Percentiles rank a stretch among this genome's conserved stretches.
These are phyloP conservation scores for Deilephila elpenor DNA, from an alignment of 2,888 invertebrate genomes.

Conservation along the genomic window DNA sequence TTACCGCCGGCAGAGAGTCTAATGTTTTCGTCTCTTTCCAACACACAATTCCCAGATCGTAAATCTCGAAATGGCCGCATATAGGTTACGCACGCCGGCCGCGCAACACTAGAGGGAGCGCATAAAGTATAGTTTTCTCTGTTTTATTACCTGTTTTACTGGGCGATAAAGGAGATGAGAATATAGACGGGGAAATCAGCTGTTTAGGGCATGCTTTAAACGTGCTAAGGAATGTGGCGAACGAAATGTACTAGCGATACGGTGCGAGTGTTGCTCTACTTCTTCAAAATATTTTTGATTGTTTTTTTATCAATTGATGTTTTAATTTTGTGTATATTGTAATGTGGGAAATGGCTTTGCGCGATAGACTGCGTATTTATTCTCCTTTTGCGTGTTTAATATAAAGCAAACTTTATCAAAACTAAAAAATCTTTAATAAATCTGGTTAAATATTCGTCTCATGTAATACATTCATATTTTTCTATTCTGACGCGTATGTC, in stretches of 20 bases:
- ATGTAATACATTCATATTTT: no score
- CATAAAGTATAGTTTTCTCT: constrained; percentile 84
- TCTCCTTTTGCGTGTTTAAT: not conserved
- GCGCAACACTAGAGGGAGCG: constrained; percentile 78
- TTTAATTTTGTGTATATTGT: not conserved
- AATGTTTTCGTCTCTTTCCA: constrained; percentile 82
- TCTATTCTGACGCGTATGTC: no score
- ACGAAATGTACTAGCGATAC: constrained; percentile 74
- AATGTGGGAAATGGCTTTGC: not conserved
- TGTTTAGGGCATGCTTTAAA: constrained; percentile 84
- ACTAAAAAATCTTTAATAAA: no score
- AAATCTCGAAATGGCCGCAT: constrained; percentile 86
- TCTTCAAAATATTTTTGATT: constrained; percentile 37
- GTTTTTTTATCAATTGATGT: not conserved
- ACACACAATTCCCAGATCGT: constrained; percentile 86
- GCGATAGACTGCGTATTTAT: not conserved
- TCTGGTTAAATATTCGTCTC: no score
- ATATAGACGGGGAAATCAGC: constrained; percentile 81
- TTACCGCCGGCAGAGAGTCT: constrained; percentile 78
- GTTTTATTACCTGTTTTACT: constrained; percentile 82
- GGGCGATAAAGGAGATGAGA: constrained; percentile 81
- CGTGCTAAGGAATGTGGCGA: constrained; percentile 83
- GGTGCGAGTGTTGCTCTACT: constrained; percentile 70
- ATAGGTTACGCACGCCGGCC: constrained; percentile 85
- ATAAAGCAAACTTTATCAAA: no score